phyloP scores from a whole-genome alignment of 2,797 vertebrate genomes.

The Telmatherina bonti region DNA sequence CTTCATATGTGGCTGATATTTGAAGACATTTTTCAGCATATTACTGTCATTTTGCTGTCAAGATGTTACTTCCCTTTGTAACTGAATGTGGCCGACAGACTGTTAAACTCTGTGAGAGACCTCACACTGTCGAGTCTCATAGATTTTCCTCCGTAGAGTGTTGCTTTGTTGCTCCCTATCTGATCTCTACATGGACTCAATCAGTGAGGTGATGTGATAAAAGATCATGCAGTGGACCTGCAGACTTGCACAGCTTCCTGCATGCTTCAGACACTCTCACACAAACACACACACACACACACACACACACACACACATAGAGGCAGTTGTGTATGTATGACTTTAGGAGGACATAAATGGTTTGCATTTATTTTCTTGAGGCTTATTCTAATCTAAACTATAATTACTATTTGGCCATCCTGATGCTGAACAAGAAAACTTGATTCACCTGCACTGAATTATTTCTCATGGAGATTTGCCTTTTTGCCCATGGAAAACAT shows the following conservation, averaged over 20 bases:
- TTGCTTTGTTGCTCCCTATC: constrained; percentile 23
- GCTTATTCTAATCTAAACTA: constrained; percentile 9
- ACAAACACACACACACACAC: too few species aligned
- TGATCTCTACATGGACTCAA: constrained; percentile 47
- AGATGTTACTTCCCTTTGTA: neutral
- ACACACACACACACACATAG: neutral
- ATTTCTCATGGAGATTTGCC: neutral
- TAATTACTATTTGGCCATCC: neutral
- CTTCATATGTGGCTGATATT: neutral
- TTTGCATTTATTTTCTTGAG: neutral
- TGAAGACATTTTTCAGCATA: neutral
- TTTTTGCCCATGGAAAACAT: neutral
- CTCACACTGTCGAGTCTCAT: neutral
- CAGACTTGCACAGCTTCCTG: constrained; percentile 10
- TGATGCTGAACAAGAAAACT: neutral
- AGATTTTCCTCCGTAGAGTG: constrained; percentile 23
- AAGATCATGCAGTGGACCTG: constrained; percentile 48
- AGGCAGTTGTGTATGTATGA: neutral
- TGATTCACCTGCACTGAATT: neutral
- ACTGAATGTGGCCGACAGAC: neutral
- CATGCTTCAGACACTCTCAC: constrained; percentile 10
- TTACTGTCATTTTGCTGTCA: neutral
- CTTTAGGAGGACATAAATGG: neutral
- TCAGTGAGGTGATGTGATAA: constrained; percentile 45
- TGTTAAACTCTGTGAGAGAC: constrained; percentile 4